These are phyloP conservation scores for Meda fulgida DNA, from an alignment of 2,797 vertebrate species.

Conservation along the genomic window DNA sequence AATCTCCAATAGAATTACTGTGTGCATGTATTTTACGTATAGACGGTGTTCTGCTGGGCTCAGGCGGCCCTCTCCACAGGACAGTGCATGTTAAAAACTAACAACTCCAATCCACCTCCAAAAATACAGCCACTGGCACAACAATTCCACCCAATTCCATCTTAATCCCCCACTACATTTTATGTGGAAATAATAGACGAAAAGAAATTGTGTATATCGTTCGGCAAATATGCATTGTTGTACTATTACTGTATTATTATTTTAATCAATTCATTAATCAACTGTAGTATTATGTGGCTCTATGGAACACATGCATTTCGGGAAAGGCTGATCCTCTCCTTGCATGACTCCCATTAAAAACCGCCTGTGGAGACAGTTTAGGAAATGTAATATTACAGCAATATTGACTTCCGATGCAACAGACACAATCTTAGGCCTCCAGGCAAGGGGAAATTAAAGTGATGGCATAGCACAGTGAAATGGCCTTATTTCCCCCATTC, in stretches of 20 bases:
- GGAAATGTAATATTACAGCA: constrained; percentile 83
- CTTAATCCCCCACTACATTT: constrained; percentile 81
- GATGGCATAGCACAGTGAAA: constrained; percentile 63
- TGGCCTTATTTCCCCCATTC: constrained; percentile 74
- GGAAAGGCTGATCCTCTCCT: constrained; percentile 78
- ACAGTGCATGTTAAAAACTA: constrained; percentile 76
- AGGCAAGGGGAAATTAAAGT: constrained; percentile 83
- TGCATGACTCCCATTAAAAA: constrained; percentile 80
- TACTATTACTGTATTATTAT: constrained; percentile 68
- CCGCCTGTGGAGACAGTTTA: constrained; percentile 78
- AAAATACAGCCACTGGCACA: constrained; percentile 81
- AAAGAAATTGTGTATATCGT: constrained; percentile 76
- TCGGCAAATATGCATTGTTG: constrained; percentile 75
- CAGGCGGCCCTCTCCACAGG: constrained; percentile 62
- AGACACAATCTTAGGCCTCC: constrained; percentile 84
- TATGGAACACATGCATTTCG: constrained; percentile 82
- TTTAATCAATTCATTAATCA: constrained; percentile 82
- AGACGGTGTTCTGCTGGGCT: not conserved
- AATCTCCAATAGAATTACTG: constrained; percentile 15
- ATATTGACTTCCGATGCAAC: constrained; percentile 82
- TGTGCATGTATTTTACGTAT: constrained; percentile 9
- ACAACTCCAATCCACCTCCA: constrained; percentile 81
- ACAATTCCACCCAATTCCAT: constrained; percentile 81
- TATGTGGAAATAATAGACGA: constrained; percentile 67
- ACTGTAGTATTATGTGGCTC: constrained; percentile 72